Base-by-base conservation (phyloP, 53 echinoderm and acorn worm species). In the Hippasteria phrygiana region DNA sequence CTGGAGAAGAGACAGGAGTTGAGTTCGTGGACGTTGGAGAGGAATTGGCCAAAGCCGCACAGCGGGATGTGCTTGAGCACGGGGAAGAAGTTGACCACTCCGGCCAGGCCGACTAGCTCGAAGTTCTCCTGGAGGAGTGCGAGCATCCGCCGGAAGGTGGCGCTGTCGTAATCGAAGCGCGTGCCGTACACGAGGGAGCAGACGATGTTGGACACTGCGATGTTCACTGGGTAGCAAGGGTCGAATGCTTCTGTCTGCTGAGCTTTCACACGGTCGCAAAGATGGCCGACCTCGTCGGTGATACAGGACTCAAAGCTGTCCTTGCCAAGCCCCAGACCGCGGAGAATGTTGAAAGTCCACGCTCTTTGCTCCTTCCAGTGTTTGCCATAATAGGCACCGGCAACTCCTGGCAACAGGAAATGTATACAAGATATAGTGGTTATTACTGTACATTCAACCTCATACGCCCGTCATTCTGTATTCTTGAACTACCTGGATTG, bases 311-410 rank as follows among this genome's bases (percentile, higher is more conserved):
- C 75, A 46, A 75, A 75, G 55, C 75, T 72, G 40, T 54, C 53
- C 28, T 74, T 79, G 2, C 92, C 88, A 62, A 88, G 50, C 12
- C 92, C 88, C 64, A 75, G 64, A 37, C 88, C 88, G 35, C 92
- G 73, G 14, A 92, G 83, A 20, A 80, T 80, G 53, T 73, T 88
- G 12, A 92, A 82, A 2, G 88, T 74, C 53, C 88, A 92, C 17
- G 81, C 45, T 33, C 92, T 80, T 43, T 92, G 92, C 76, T 88
- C 92, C 46, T 92, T 92, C 92, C 92, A 92, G 34, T 91, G 91
- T 41, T 91, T 87, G 33, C 86, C 77, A 33, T 72, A 28, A 55
- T 86, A 91, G n/a, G 86, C 85, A 14, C 91, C 85, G 2, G 70
- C 91, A 11, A 91, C 77, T 20, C 91, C 91, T 91, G 18, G 14